Percentiles rank a stretch among this genome's conserved stretches.
Conservation (phyloP, 2,113 vertebrate species). For the Bostrychus sinensis region DNA sequence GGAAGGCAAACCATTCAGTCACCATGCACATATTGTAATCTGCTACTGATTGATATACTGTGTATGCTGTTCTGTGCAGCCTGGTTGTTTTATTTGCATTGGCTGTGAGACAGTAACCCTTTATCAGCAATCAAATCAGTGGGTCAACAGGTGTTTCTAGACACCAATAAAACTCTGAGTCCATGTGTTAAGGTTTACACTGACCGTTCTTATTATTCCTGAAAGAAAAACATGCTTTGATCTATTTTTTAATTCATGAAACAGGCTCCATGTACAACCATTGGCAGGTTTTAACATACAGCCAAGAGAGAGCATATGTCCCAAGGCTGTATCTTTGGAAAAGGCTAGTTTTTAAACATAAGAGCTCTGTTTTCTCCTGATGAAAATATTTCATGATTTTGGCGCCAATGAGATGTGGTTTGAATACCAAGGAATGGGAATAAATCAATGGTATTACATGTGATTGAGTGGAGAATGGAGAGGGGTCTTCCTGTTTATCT, state of each 20-base stretch:
- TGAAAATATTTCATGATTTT: neutral
- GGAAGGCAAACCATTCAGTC: too few species aligned
- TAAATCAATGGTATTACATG: neutral
- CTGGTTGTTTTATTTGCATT: too few species aligned
- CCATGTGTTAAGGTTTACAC: neutral
- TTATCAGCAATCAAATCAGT: too few species aligned
- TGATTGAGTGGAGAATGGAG: neutral
- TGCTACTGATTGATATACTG: too few species aligned
- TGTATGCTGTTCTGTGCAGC: too few species aligned
- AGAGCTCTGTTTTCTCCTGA: neutral
- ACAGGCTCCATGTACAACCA: neutral
- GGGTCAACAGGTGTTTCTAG: too few species aligned
- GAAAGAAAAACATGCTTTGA: neutral
- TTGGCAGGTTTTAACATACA: neutral
- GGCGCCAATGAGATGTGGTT: neutral
- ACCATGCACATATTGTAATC: too few species aligned
- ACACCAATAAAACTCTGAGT: too few species aligned
- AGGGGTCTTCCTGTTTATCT: slow-evolving; percentile 4
- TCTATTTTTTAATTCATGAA: neutral
- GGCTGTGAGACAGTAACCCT: too few species aligned
- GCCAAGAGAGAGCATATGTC: neutral
- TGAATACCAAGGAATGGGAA: neutral
- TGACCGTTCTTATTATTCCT: neutral
- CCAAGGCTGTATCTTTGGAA: neutral
- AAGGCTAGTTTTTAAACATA: neutral